phyloP scores from a whole-genome alignment of 2,113 vertebrate species.

The Theristicus caerulescens region DNA sequence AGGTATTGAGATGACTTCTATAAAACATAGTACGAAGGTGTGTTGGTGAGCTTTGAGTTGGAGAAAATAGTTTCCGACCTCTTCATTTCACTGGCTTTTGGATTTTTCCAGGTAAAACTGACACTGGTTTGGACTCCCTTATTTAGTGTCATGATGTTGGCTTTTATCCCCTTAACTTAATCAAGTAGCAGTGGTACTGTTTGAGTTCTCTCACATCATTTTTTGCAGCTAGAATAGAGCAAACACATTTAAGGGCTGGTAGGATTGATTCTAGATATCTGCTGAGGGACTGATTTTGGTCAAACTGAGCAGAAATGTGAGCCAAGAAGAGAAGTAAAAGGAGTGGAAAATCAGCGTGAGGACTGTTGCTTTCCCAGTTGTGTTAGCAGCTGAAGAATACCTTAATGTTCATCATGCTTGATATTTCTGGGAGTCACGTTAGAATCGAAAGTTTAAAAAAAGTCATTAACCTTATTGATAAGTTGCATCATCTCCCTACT shows the following conservation, averaged over 20 bases:
- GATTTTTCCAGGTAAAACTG: not conserved
- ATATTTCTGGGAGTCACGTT: not conserved
- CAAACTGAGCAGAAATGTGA: not conserved
- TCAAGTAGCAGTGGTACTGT: not conserved
- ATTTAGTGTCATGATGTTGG: not conserved
- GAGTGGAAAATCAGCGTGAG: fast-evolving
- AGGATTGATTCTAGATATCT: not conserved
- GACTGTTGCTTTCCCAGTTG: not conserved
- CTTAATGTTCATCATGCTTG: not conserved
- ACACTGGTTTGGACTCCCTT: not conserved
- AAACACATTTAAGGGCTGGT: not conserved
- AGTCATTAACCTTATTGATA: not conserved
- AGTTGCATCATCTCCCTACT: not conserved
- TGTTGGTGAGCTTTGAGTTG: not conserved
- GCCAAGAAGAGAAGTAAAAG: not conserved
- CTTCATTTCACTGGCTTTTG: not conserved
- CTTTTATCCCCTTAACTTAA: not conserved
- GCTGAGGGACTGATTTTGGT: not conserved
- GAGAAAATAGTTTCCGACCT: not conserved
- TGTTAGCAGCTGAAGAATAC: not conserved
- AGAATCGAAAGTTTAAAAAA: not conserved
- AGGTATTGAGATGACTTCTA: not conserved
- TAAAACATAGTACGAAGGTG: not conserved
- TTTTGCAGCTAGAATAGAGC: not conserved
- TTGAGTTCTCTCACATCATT: not conserved